Evolutionary conservation across 30 jellyfish, hydroid and myxozoan genomes (phyloP), one percentile per base, ranked within the genome.

Genomic region (Turritopsis dohrnii): DNA sequence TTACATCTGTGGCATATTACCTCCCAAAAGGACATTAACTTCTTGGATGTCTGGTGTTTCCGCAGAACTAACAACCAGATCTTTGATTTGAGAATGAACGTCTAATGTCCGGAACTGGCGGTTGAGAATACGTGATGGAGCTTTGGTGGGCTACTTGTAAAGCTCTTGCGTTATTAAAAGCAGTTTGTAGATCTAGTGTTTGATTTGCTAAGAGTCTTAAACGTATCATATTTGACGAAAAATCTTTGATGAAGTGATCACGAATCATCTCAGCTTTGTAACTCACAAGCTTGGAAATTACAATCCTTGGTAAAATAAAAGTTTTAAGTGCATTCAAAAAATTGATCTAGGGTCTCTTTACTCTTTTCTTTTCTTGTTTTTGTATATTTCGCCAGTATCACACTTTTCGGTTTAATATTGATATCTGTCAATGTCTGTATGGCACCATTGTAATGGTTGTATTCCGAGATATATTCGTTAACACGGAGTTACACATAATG

Each of bases 291-390:
- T 28, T 75, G 29, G 71, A 88, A 76, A 28, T 88, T 83, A 69
- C 96, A 88, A 8, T 83, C 96, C 88, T 88, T 88, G 54, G 87
- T n/a, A n/a, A n/a, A n/a, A n/a, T 77, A 16, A 88, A 81, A 21
- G 28, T 21, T 8, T 76, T 74, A 19, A 87, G 79, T 8, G n/a
- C 92, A 19, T 88, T 86, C 21, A 88, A 71, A n/a, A 71, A 25
- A 88, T 54, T 88, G 84, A 66, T 53, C 84, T 18, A 88, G 81
- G 29, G 96, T 25, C 72, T 88, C 89, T 23, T 86, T 87, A 65
- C 89, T 20, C 65, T 66, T 22, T 73, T 86, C 89, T 54, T 83
- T 53, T 24, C 89, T 71, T 4, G 90, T 84, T n/a, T n/a, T n/a
- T n/a, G n/a, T n/a, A n/a, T n/a, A n/a, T n/a, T n/a, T n/a, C n/a